Base-by-base conservation (phyloP, 2,113 vertebrate genomes). In the Gymnocephalus cernua region DNA sequence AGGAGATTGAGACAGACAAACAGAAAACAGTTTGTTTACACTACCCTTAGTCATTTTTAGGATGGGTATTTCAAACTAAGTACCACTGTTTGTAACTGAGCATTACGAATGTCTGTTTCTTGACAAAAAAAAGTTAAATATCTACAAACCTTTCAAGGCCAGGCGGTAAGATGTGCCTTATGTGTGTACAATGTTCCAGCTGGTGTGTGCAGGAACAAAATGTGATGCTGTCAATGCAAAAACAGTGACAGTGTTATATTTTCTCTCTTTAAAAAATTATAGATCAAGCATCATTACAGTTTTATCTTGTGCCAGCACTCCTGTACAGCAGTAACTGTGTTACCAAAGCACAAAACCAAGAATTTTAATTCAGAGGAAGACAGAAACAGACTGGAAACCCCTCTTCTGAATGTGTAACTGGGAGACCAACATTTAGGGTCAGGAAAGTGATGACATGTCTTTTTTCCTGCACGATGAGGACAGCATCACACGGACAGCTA, bases 21-120 rank as follows among this genome's bases (percentile, higher is more conserved):
- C 1, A 83, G 35, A 38, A n/a, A 77, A 65, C 41, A 12, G 50
- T 27, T 21, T 86, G 66, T 86, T 75, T 76, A 74, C 41, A 62
- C 41, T 0, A 6, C 21, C 21, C 29, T 54, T 35, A 35, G 5
- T 27, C 50, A 54, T 59, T 71, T 70, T 47, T 29, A 32, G 59
- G 47, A 54, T 41, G 4, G 15, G 19, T 18, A 21, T 63, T 74
- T 69, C 70, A 4, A 45, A n/a, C n/a, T n/a, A n/a, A n/a, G 14
- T 6, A 15, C 9, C 21, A 6, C 25, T 44, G 32, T 38, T 61
- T 15, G 59, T 38, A 65, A 57, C 32, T 6, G 59, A 63, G 27
- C 68, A 58, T 47, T 73, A 12, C 47, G 50, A 25, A 76, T 67
- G 54, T 77, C 61, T 77, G 53, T 27, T 66, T 71, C 44, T 47